Conservation (phyloP, 92 coral and sea anemone species). For the Desmophyllum pertusum region DNA sequence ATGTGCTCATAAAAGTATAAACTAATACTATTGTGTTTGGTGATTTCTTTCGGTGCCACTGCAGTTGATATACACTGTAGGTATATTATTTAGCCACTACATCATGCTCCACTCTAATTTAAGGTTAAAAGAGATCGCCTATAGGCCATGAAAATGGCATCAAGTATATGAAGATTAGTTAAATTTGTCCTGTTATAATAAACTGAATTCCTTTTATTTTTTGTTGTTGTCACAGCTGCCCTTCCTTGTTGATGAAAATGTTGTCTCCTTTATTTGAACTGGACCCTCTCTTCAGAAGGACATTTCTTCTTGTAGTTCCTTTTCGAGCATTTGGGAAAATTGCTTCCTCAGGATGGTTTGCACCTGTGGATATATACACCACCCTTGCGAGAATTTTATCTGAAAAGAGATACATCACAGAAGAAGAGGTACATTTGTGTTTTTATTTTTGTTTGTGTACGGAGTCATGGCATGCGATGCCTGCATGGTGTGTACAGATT, state of each 20-base stretch:
- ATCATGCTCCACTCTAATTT: too few relatives aligned
- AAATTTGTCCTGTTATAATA: not conserved
- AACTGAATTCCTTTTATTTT: not conserved
- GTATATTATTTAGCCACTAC: too few relatives aligned
- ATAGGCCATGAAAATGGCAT: too few relatives aligned
- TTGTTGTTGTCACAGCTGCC: conserved; percentile 33
- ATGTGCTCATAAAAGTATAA: too few relatives aligned
- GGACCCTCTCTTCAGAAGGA: conserved; percentile 80
- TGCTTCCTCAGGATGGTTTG: conserved; percentile 43
- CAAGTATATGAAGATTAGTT: too few relatives aligned
- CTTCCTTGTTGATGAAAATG: not conserved
- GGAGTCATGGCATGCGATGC: too few relatives aligned
- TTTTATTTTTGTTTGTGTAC: not conserved
- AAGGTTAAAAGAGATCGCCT: too few relatives aligned
- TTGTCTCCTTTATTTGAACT: conserved; percentile 59
- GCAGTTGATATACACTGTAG: too few relatives aligned
- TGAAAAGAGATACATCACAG: not conserved
- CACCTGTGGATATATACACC: conserved; percentile 68
- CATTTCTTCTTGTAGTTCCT: conserved; percentile 67
- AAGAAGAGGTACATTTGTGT: conserved; percentile 29
- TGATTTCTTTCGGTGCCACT: too few relatives aligned
- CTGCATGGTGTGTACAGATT: not conserved
- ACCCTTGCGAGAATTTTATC: conserved; percentile 53
- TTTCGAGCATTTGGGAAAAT: conserved; percentile 43
- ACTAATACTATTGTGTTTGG: too few relatives aligned